These are phyloP conservation scores for Nomada lathburiana DNA, from an alignment of 2,888 invertebrate genomes.

Conservation along the genomic window DNA sequence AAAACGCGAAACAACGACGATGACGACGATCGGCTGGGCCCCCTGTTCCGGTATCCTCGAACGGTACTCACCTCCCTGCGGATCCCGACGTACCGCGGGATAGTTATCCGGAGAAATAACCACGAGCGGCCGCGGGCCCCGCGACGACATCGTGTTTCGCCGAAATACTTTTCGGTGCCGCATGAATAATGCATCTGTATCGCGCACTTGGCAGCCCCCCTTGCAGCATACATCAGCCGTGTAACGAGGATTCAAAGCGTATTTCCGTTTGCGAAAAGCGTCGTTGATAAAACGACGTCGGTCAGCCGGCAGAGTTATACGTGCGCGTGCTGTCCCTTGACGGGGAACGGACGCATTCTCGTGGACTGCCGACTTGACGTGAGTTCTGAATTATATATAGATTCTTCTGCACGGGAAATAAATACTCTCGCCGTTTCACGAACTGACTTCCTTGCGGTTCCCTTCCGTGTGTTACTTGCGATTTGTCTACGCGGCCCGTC, in stretches of 20 bases:
- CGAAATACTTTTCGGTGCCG: constrained; percentile 60
- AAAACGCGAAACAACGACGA: constrained; percentile 70
- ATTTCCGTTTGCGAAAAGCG: constrained; percentile 56
- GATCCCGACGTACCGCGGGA: constrained; percentile 55
- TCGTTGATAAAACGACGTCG: constrained; percentile 59
- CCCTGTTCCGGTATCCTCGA: constrained; percentile 65
- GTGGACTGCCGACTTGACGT: not conserved
- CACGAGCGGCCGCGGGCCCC: constrained; percentile 52
- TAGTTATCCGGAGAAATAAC: constrained; percentile 67
- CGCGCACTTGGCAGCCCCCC: constrained; percentile 44
- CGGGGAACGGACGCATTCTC: constrained; percentile 14
- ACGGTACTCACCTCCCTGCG: constrained; percentile 51
- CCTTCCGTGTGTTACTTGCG: not conserved
- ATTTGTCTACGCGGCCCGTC: not conserved
- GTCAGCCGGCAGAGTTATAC: constrained; percentile 8
- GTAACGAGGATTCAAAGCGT: constrained; percentile 61
- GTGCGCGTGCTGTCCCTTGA: not conserved
- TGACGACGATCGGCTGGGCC: constrained; percentile 41
- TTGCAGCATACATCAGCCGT: constrained; percentile 53
- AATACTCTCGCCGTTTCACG: not conserved
- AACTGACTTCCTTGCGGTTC: not conserved
- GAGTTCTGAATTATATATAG: constrained; percentile 20
- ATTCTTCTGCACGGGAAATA: constrained; percentile 15
- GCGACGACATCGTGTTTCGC: constrained; percentile 57
- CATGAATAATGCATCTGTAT: constrained; percentile 69